Base-by-base conservation (phyloP, 2,888 invertebrate genomes). In the Mythimna loreyi region DNA sequence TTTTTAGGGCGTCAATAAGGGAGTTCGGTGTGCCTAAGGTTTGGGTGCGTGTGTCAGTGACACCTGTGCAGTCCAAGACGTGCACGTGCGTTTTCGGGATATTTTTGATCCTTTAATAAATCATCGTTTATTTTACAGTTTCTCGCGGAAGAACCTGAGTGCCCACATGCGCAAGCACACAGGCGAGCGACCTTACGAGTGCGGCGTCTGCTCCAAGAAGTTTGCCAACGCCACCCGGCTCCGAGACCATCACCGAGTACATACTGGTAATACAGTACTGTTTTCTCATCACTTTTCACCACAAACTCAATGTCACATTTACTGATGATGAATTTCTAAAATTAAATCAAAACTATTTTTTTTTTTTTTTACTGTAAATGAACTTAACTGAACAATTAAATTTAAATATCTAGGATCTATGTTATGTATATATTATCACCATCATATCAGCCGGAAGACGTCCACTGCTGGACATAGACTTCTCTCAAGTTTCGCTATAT, bases 121-220 rank as follows among this genome's bases (percentile, higher is more conserved):
- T n/a, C n/a, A 36, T 16, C 2, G 19, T 59, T 11, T 65, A 3
- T 45, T 55, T 11, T 61, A 19, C 82, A 96, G 95, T 69, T 95
- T 96, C 74, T 92, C 94, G 0, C 92, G 94, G 5, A 83, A 86
- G 67, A 90, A 92, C 80, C 77, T 96, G 73, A 92, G 92, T 75
- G 89, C 93, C 5, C 97, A 97, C 87, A 90, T 96, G 91, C 91
- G 96, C 9, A 92, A 91, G 23, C 97, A 97, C 90, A 93, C 96
- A 0, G 96, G 96, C 47, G 96, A 96, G 89, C 93, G 96, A 21
- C 96, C 96, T 28, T 95, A 92, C 90, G 86, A 90, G 49, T 97
- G 97, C 89, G 91, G 92, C 53, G 92, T 94, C 3, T 96, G 96
- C 81, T 85, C 86, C 68, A 92, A 92, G 78, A 83, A 85, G 60